These are phyloP conservation scores for Caligus rogercresseyi DNA, from an alignment of 1,140 invertebrate species.

Conservation along the genomic window DNA sequence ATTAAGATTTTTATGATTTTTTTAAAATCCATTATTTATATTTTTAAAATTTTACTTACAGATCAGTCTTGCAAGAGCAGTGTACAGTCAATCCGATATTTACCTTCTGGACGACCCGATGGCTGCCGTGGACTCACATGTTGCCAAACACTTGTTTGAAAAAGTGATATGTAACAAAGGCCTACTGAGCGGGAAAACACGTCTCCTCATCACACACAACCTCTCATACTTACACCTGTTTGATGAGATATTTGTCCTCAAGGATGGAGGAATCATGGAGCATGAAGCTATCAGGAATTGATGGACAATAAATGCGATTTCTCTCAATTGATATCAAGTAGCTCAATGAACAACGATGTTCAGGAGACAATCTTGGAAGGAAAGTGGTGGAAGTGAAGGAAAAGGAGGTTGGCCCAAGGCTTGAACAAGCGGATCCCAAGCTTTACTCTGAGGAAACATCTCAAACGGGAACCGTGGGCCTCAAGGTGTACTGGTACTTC, in stretches of 20 bases:
- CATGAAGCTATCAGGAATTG: conserved; percentile 31
- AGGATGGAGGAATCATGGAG: conserved; percentile 32
- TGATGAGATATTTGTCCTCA: conserved; percentile 34
- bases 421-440: neutral
- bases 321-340: conserved; percentile 31
- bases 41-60: conserved; percentile 26
- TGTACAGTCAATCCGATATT: conserved; percentile 55
- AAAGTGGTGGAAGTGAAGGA: conserved; percentile 25
- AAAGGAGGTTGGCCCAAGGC: neutral
- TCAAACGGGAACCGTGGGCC: conserved; percentile 8
- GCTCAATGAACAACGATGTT: conserved; percentile 26
- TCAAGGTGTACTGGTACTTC: conserved; percentile 3
- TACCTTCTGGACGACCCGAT: conserved; percentile 37
- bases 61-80: conserved; percentile 77
- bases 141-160: conserved; percentile 32
- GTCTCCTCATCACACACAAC: conserved; percentile 69
- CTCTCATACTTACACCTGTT: conserved; percentile 36
- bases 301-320: conserved; percentile 30
- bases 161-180: conserved; percentile 25
- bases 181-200: conserved; percentile 44
- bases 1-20: conserved; percentile 3
- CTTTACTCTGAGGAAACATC: neutral
- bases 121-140: conserved; percentile 34
- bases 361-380: conserved; percentile 24
- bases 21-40: no score